Conservation (phyloP, 1,140 invertebrate genomes). For the Atopsyche davidsoni region DNA sequence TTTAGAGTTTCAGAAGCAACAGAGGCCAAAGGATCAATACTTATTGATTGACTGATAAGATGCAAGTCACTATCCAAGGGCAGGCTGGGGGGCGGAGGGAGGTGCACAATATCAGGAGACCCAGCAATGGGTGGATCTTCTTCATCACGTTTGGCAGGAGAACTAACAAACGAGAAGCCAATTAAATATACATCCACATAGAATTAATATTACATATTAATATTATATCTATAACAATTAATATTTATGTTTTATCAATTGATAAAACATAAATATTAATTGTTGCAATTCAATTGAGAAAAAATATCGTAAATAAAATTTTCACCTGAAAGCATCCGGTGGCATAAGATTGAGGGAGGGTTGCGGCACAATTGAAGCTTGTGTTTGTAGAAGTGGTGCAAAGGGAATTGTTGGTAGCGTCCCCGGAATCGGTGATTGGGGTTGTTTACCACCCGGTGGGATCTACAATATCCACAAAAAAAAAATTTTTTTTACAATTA, state of each 20-base stretch:
- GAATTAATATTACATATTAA: neutral
- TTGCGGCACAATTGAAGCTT: conserved; percentile 6
- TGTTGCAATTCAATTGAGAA: neutral
- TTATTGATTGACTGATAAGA: conserved; percentile 9
- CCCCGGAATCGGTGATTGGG: conserved; percentile 16
- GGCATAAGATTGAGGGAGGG: conserved; percentile 66
- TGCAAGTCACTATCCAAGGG: conserved; percentile 21
- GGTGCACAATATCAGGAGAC: conserved; percentile 34
- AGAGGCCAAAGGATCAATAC: conserved; percentile 11
- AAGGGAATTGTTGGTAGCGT: conserved; percentile 5
- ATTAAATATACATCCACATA: neutral
- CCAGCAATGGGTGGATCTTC: conserved; percentile 41
- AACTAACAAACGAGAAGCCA: conserved; percentile 30
- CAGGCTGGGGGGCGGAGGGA: conserved; percentile 22
- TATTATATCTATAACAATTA: too few species aligned
- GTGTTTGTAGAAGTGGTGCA: conserved; percentile 12
- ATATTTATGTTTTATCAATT: neutral
- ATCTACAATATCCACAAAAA: conserved; percentile 6
- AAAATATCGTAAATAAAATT: conserved; percentile 4
- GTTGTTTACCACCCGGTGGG: conserved; percentile 14
- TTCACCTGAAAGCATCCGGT: conserved; percentile 77
- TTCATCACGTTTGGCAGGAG: conserved; percentile 43
- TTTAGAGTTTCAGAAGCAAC: conserved; percentile 15
- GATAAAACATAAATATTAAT: conserved; percentile 1
- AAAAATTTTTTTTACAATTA: neutral